These are phyloP conservation scores for Jordanella pulchra DNA, from an alignment of 2,797 vertebrate genomes.

Conservation along the genomic window DNA sequence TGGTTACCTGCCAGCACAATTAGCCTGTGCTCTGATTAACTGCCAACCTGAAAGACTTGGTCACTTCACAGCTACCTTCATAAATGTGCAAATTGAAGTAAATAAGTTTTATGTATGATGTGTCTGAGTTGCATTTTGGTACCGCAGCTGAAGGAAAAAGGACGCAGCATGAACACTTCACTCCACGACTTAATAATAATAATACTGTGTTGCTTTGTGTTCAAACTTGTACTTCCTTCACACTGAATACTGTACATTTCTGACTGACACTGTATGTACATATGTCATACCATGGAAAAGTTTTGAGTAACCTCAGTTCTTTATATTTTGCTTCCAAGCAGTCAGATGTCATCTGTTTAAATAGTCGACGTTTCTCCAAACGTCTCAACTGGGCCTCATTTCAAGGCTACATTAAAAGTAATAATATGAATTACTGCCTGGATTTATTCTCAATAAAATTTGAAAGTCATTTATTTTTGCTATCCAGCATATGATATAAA, in stretches of 20 bases:
- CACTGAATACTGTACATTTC: conserved; percentile 55
- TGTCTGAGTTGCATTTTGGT: conserved; percentile 26
- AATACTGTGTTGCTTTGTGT: conserved; percentile 48
- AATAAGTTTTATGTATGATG: not conserved
- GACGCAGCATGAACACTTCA: conserved; percentile 38
- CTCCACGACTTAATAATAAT: conserved; percentile 18
- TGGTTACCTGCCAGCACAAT: conserved; percentile 19
- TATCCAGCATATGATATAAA: not conserved
- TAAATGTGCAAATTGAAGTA: not conserved
- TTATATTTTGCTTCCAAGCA: not conserved
- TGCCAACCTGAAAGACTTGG: conserved; percentile 5
- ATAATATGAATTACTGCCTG: not conserved
- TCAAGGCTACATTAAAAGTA: not conserved
- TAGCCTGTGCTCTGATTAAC: conserved; percentile 37
- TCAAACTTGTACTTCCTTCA: conserved; percentile 40
- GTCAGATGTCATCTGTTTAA: not conserved
- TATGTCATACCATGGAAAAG: conserved; percentile 39
- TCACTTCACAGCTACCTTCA: not conserved
- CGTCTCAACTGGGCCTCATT: not conserved
- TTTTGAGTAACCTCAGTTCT: conserved; percentile 26
- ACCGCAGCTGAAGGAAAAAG: conserved; percentile 27
- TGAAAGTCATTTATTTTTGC: not conserved
- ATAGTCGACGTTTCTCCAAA: not conserved
- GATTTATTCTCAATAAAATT: not conserved
- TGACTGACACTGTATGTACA: conserved; percentile 63